Percentiles rank a stretch among this genome's conserved stretches.
Conservation (phyloP, 1,140 invertebrate species). For the Bombus waltoni region DNA sequence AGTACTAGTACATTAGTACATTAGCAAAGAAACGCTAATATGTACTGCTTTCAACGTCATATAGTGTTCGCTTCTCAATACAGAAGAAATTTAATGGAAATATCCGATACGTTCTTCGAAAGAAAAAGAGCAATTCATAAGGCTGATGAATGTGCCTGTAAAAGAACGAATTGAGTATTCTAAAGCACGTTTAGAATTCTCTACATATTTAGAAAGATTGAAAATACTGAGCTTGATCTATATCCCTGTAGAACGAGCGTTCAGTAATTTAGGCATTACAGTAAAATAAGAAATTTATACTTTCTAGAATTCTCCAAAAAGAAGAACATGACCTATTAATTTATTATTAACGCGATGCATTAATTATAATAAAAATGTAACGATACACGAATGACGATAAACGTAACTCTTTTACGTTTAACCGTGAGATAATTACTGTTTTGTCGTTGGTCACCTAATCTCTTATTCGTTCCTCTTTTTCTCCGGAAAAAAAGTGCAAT, state of each 20-base stretch:
- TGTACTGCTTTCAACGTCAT: not conserved
- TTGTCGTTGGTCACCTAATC: constrained; percentile 9
- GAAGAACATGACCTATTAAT: constrained; percentile 7
- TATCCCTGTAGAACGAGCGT: constrained; percentile 28
- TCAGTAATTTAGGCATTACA: constrained; percentile 29
- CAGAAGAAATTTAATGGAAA: not conserved
- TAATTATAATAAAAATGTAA: constrained; percentile 49
- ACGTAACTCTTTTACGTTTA: constrained; percentile 36
- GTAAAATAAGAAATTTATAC: no score
- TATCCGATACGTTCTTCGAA: not conserved
- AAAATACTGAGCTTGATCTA: constrained; percentile 48
- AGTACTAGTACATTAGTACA: not conserved
- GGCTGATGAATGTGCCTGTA: not conserved
- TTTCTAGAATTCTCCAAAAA: not conserved
- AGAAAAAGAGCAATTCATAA: not conserved
- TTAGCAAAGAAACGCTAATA: not conserved
- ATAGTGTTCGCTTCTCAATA: not conserved
- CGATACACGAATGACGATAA: not conserved
- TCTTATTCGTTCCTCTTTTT: constrained; percentile 22
- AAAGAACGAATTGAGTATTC: not conserved
- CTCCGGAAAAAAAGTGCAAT: constrained; percentile 19
- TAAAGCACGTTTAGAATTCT: not conserved
- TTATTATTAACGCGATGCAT: constrained; percentile 42
- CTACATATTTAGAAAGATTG: not conserved
- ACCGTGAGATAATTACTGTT: constrained; percentile 3